Evolutionary conservation across 30 jellyfish, hydroid and myxozoan species (phyloP).

Genomic region (Mastigias papua): DNA sequence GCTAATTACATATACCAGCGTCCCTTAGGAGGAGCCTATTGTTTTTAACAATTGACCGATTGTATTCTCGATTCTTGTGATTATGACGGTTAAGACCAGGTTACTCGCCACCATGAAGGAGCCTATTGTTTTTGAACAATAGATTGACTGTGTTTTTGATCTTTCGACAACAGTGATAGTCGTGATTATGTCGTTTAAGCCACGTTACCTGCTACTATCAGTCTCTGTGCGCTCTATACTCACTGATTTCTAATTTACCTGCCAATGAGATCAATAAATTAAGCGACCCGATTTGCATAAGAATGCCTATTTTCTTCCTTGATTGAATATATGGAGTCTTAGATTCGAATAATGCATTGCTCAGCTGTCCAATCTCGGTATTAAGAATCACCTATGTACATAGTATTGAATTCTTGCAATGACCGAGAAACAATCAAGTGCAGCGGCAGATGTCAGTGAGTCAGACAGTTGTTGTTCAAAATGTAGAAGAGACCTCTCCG

Average conservation of each 20-base stretch:
- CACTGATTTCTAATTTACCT: constrained; percentile 54
- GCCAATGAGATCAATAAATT: constrained; percentile 72
- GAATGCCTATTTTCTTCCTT: constrained; percentile 21
- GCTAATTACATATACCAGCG: too few relatives aligned
- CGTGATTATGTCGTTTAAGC: neutral
- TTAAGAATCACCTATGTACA: constrained; percentile 18
- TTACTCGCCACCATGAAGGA: neutral
- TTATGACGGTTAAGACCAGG: too few relatives aligned
- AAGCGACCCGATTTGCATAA: constrained; percentile 73
- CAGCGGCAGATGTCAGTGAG: constrained; percentile 27
- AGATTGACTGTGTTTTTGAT: neutral
- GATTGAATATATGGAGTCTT: constrained; percentile 3
- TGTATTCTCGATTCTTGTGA: too few relatives aligned
- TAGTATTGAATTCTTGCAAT: constrained; percentile 39
- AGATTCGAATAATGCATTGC: constrained; percentile 26
- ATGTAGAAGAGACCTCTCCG: constrained; percentile 50
- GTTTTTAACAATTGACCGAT: too few relatives aligned
- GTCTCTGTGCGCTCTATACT: constrained; percentile 16
- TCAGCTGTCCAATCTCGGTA: constrained; percentile 41
- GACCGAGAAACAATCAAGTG: constrained; percentile 48
- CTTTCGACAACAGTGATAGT: neutral
- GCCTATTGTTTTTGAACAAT: neutral
- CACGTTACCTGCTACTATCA: constrained; percentile 21
- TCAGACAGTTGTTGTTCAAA: constrained; percentile 69
- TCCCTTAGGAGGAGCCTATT: too few relatives aligned